Evolutionary conservation across 1,140 invertebrate genomes (phyloP).

Genomic region (Cecropterus lyciades): DNA sequence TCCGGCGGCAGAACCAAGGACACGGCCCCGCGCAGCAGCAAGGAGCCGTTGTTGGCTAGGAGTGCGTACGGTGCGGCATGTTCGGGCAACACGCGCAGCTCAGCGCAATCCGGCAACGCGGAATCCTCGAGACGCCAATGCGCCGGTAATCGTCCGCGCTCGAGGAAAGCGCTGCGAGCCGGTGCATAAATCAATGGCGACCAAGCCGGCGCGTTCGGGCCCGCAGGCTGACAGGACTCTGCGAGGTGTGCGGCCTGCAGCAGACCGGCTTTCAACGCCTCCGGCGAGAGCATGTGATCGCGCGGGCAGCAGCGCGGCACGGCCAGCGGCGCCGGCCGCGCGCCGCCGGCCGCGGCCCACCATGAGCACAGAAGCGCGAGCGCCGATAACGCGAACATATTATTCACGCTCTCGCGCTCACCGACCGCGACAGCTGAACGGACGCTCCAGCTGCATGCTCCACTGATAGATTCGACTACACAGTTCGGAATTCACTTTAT

Average conservation of each 20-base stretch:
- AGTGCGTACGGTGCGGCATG: slow-evolving; percentile 75
- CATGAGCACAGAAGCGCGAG: slow-evolving; percentile 43
- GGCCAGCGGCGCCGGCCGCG: slow-evolving; percentile 57
- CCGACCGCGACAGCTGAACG: slow-evolving; percentile 37
- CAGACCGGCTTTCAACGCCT: slow-evolving; percentile 42
- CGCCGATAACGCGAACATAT: slow-evolving; percentile 6
- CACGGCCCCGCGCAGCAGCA: slow-evolving; percentile 75
- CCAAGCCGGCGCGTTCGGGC: slow-evolving; percentile 65
- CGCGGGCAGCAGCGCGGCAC: slow-evolving; percentile 84
- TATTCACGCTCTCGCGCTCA: slow-evolving; percentile 30
- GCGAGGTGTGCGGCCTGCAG: slow-evolving; percentile 34
- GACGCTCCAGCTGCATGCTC: slow-evolving; percentile 17
- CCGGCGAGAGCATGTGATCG: slow-evolving; percentile 65
- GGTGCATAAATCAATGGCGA: slow-evolving; percentile 84
- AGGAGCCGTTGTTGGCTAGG: slow-evolving; percentile 85
- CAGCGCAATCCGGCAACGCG: slow-evolving; percentile 68
- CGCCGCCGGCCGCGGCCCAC: slow-evolving; percentile 53
- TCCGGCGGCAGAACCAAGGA: slow-evolving; percentile 61
- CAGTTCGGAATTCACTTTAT: background rate
- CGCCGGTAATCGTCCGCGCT: slow-evolving; percentile 64
- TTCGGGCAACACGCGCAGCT: slow-evolving; percentile 50
- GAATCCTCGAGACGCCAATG: slow-evolving; percentile 78
- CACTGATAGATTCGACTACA: slow-evolving; percentile 1
- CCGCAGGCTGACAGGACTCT: slow-evolving; percentile 46
- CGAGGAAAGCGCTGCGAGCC: slow-evolving; percentile 50